Evolutionary conservation across 2,888 invertebrate species (phyloP).

Genomic region (Rhogogaster chlorosoma): DNA sequence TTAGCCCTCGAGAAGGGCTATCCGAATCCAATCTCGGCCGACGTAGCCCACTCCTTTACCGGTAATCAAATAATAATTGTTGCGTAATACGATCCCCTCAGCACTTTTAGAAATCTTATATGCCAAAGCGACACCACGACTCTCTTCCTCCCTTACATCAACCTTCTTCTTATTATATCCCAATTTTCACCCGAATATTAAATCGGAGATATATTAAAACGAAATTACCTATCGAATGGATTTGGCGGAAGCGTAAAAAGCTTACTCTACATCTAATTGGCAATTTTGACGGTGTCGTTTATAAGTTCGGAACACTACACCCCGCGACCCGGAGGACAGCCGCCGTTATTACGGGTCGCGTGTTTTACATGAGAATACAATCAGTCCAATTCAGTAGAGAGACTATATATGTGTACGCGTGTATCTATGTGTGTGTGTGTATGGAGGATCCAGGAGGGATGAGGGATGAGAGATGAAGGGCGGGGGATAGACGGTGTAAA

Average conservation of each 20-base stretch:
- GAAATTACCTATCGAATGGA: neutral
- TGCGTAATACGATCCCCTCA: slow-evolving; percentile 46
- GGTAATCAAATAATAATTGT: slow-evolving; percentile 49
- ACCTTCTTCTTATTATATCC: neutral
- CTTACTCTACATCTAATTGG: slow-evolving; percentile 20
- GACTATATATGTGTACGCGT: neutral
- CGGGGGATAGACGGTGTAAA: slow-evolving; percentile 56
- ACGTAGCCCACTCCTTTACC: slow-evolving; percentile 47
- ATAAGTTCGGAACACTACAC: slow-evolving; percentile 6
- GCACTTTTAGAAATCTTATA: slow-evolving; percentile 26
- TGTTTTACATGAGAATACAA: slow-evolving; percentile 74
- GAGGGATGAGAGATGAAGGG: neutral
- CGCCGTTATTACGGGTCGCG: slow-evolving; percentile 59
- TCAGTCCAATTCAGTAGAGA: slow-evolving; percentile 71
- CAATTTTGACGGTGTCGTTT: slow-evolving; percentile 41
- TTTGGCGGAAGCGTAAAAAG: neutral
- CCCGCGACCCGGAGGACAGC: neutral
- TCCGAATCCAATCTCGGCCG: slow-evolving; percentile 59
- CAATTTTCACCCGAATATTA: neutral
- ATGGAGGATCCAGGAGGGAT: slow-evolving; percentile 40
- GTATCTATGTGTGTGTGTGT: neutral
- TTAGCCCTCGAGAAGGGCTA: slow-evolving; percentile 59
- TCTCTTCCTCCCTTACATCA: neutral
- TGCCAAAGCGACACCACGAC: neutral
- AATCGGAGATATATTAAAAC: neutral